Conservation (phyloP, 2,888 invertebrate genomes). For the Ephialtes manifestator region DNA sequence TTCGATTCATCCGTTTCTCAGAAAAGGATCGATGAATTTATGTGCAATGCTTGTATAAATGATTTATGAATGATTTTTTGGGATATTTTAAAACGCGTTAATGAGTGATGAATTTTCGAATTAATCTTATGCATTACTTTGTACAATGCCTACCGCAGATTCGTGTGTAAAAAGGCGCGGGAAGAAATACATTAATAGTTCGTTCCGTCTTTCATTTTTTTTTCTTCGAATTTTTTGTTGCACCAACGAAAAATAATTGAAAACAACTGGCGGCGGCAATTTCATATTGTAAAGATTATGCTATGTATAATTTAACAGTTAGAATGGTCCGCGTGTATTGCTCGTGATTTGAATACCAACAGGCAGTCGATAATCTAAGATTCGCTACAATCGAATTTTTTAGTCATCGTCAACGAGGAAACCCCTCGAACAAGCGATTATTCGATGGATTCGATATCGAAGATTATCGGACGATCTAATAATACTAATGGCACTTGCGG, state of each 20-base stretch:
- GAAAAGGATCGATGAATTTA: not conserved
- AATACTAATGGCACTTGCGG: slow-evolving; percentile 68
- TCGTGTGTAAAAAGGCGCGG: slow-evolving; percentile 5
- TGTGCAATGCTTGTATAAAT: not conserved
- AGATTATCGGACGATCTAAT: slow-evolving; percentile 39
- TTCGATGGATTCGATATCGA: slow-evolving; percentile 12
- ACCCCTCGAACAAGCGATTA: not conserved
- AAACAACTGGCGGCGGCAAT: slow-evolving; percentile 4
- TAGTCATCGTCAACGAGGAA: not conserved
- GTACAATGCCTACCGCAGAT: slow-evolving; percentile 51
- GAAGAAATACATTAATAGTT: slow-evolving; percentile 9
- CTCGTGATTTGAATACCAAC: slow-evolving; percentile 8
- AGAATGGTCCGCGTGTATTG: slow-evolving; percentile 25
- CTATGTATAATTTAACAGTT: slow-evolving; percentile 9
- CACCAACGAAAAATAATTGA: not conserved
- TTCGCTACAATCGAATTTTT: not conserved
- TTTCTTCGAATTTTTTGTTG: not conserved
- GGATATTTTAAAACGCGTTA: not conserved
- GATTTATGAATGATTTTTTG: slow-evolving; percentile 18
- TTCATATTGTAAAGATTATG: slow-evolving; percentile 21
- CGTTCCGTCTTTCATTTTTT: not conserved
- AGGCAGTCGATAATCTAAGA: slow-evolving; percentile 1
- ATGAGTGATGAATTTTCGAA: slow-evolving; percentile 34
- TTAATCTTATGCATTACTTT: slow-evolving; percentile 47
- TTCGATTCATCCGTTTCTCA: not conserved